Evolutionary conservation across 2,113 vertebrate genomes (phyloP), one percentile per base, ranked within the genome.

Genomic region (Cyprinodon variegatus): DNA sequence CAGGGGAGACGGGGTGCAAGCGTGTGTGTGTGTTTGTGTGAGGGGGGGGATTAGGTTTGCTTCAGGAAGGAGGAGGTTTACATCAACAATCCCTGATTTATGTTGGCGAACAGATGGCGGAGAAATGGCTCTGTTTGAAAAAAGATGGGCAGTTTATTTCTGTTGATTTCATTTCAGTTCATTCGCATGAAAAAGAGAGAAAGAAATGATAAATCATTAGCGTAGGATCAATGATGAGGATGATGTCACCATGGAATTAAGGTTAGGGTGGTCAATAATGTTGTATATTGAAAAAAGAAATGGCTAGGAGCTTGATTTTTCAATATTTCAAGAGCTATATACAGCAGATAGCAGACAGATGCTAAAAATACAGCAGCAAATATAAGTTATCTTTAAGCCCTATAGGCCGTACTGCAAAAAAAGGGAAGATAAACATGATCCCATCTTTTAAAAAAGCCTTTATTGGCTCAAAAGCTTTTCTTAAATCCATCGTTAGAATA

Each of bases 41-140:
- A 14, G 61, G 74, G 74, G 75, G 80, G 72, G 81, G 77, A 72
- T 79, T 88, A 45, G 41, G 64, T 45, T 43, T 65, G 43, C 64
- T 45, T 29, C 64, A 83, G 62, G 77, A 84, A 85, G 82, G 86
- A 87, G 83, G 76, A 89, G 84, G 82, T 89, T 90, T 89, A 81
- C 90, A 85, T 89, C 86, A 89, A 87, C 88, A 82, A 83, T 70
- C 74, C 68, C 83, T 90, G 90, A 92, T 93, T 92, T 93, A 92
- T 53, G 72, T 72, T 8, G 77, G 70, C 15, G 89, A 91, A 86
- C 92, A 94, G 91, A 93, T 94, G 93, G 91, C 48, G n/a, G 74
- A 88, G 85, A 92, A 90, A 88, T 90, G 88, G 85, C 89, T 91
- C 88, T 90, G 90, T 93, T 91, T 91, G 91, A 79, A 91, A 29